These are phyloP conservation scores for Pterocles burchelli DNA, from an alignment of 2,113 vertebrate genomes.

Conservation along the genomic window DNA sequence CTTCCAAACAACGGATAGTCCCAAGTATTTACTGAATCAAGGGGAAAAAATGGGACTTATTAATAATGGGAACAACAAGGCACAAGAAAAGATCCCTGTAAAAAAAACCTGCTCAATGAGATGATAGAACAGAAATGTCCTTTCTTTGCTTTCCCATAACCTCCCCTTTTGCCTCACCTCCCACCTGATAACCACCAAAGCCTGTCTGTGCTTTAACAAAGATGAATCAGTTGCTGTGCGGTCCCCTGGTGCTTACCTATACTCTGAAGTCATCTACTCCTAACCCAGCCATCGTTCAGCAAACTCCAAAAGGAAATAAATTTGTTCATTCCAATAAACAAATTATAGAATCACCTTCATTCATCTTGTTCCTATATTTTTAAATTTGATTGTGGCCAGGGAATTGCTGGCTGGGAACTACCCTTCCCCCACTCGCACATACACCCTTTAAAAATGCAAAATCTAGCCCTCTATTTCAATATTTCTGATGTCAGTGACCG, in stretches of 20 bases:
- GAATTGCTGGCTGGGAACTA: slow-evolving; percentile 19
- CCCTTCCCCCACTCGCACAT: slow-evolving; percentile 32
- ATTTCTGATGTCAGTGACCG: slow-evolving; percentile 74
- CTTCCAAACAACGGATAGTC: not conserved
- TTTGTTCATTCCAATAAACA: slow-evolving; percentile 27
- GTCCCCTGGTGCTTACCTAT: not conserved
- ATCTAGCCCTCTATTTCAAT: slow-evolving; percentile 61
- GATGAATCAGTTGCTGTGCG: not conserved
- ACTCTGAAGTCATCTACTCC: slow-evolving; percentile 8
- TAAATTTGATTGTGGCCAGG: slow-evolving; percentile 37
- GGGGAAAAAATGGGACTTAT: not conserved
- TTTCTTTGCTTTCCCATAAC: not conserved
- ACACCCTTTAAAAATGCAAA: slow-evolving; percentile 61
- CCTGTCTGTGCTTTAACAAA: slow-evolving; percentile 6
- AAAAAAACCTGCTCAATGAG: not conserved
- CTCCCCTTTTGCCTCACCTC: not conserved
- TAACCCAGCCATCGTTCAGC: not conserved
- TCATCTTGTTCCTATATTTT: slow-evolving; percentile 50
- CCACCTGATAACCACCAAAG: slow-evolving; percentile 16
- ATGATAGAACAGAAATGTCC: not conserved
- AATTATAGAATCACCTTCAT: slow-evolving; percentile 55
- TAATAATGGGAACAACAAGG: not conserved
- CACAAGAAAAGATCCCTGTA: not conserved
- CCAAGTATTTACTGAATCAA: not conserved
- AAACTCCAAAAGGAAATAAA: slow-evolving; percentile 36